These are phyloP conservation scores for Dicentrarchus labrax DNA, from an alignment of 2,113 vertebrate species.

Conservation along the genomic window DNA sequence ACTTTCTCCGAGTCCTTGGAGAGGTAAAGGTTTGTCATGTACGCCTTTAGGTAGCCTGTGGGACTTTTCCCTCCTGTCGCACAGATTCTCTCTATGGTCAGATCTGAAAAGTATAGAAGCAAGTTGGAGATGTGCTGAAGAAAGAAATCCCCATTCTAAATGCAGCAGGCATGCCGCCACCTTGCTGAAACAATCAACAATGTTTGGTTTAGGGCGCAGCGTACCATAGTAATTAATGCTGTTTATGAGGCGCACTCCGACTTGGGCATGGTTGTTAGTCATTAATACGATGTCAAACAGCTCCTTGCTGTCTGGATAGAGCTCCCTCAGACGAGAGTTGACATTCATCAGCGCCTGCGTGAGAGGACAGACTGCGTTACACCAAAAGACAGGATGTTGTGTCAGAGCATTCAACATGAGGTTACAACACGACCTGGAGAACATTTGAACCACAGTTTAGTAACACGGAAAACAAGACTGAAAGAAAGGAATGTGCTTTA, in stretches of 20 bases:
- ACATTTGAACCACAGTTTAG: not conserved
- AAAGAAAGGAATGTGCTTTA: not conserved
- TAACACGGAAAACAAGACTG: not conserved
- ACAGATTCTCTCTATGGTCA: slow-evolving; percentile 96
- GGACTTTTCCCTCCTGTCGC: slow-evolving; percentile 96
- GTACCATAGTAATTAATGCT: slow-evolving; percentile 97
- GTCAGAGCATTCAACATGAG: not conserved
- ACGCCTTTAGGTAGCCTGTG: slow-evolving; percentile 93
- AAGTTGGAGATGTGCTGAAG: slow-evolving; percentile 1
- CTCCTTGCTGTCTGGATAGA: slow-evolving; percentile 94
- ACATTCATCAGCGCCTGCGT: slow-evolving; percentile 88
- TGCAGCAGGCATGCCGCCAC: not conserved
- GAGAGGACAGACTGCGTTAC: slow-evolving; percentile 1
- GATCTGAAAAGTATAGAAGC: slow-evolving; percentile 79
- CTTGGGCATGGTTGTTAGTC: slow-evolving; percentile 98
- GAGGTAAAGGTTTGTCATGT: slow-evolving; percentile 95
- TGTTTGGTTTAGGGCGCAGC: slow-evolving; percentile 19
- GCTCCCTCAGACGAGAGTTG: slow-evolving; percentile 88
- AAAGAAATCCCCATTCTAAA: not conserved
- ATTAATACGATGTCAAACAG: slow-evolving; percentile 97
- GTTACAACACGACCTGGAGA: slow-evolving; percentile 21
- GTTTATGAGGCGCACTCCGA: slow-evolving; percentile 97
- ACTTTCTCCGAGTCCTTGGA: slow-evolving; percentile 93
- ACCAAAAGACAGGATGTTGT: slow-evolving; percentile 5
- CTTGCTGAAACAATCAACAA: not conserved